Evolutionary conservation across 2,113 vertebrate genomes (phyloP).

Genomic region (Pongo abelii): DNA sequence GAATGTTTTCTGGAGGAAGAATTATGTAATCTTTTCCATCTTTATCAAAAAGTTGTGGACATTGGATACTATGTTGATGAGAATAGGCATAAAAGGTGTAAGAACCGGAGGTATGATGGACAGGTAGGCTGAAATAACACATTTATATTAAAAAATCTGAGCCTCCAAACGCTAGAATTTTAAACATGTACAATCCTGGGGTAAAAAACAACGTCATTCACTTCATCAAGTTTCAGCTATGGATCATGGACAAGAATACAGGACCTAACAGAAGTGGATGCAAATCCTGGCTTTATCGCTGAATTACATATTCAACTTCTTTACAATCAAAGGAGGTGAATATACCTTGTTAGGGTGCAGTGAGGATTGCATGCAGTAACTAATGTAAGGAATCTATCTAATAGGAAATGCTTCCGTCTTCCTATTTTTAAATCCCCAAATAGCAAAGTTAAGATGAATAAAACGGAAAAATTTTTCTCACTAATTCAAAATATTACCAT

Average conservation of each 20-base stretch:
- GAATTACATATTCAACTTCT: background rate
- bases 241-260: background rate
- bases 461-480: rapidly evolving
- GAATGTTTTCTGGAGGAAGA: background rate
- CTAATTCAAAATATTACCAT: background rate
- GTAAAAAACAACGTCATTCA: background rate
- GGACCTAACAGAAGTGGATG: rapidly evolving
- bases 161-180: background rate
- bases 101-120: background rate
- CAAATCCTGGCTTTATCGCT: background rate
- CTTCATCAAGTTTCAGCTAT: background rate
- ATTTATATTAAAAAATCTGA: background rate
- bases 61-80: background rate
- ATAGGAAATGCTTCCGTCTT: background rate
- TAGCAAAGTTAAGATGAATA: background rate
- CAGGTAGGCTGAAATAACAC: background rate
- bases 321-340: background rate
- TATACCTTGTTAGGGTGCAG: background rate
- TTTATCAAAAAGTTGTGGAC: background rate
- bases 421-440: background rate
- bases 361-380: background rate
- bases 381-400: background rate
- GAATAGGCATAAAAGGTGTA: background rate
- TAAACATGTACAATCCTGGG: background rate
- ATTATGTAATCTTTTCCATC: background rate